Conservation (phyloP, 2,888 invertebrate species). For the Beris morrisii region DNA sequence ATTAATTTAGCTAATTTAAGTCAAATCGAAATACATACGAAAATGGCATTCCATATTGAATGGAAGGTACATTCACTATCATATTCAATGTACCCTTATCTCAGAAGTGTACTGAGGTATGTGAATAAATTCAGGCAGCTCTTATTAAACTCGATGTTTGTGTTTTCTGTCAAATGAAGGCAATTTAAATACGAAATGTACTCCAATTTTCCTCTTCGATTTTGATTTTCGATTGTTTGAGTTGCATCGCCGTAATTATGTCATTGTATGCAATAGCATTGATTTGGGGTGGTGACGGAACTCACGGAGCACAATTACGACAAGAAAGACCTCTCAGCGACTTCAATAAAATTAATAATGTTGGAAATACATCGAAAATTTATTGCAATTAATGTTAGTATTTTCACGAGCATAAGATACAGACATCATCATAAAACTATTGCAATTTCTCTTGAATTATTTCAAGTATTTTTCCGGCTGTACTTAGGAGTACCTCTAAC, state of each 20-base stretch:
- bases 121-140: not conserved
- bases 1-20: constrained; percentile 20
- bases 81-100: not conserved
- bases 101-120: not conserved
- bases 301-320: no score
- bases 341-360: no score
- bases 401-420: no score
- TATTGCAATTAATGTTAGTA: no score
- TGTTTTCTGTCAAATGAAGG: constrained; percentile 30
- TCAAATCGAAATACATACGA: not conserved
- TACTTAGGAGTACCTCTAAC: no score
- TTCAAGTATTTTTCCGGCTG: no score
- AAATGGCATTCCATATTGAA: not conserved
- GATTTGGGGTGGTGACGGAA: no score
- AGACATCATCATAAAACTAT: no score
- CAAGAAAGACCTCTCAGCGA: no score
- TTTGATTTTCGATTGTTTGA: constrained; percentile 26
- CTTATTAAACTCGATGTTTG: constrained; percentile 25
- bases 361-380: no score
- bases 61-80: not conserved
- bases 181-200: constrained; percentile 30
- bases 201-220: constrained; percentile 2
- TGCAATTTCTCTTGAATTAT: no score
- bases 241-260: constrained; percentile 6
- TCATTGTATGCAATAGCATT: no score